phyloP scores from a whole-genome alignment of 2,888 invertebrate species.

The Drosophila pullipes region DNA sequence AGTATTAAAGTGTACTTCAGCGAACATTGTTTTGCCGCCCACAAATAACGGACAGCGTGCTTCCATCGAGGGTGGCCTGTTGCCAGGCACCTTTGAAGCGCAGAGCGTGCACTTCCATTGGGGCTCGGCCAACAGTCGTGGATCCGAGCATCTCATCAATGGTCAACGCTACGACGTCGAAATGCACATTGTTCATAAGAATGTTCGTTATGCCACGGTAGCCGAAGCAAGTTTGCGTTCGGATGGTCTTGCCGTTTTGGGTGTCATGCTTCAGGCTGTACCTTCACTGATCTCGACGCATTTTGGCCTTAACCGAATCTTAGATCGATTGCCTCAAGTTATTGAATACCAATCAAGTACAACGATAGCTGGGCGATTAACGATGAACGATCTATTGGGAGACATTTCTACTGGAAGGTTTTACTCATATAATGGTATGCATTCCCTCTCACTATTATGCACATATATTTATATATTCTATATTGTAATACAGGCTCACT shows the following conservation, averaged over 20 bases:
- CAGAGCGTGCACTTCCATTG: conserved; percentile 88
- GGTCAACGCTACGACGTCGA: conserved; percentile 87
- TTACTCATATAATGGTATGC: conserved; percentile 75
- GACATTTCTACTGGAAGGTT: conserved; percentile 65
- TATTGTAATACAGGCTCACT: conserved; percentile 87
- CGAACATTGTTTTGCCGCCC: conserved; percentile 54
- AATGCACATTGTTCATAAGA: conserved; percentile 89
- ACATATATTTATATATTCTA: background rate
- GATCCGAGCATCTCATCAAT: conserved; percentile 86
- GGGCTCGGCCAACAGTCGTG: conserved; percentile 88
- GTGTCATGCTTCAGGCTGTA: conserved; percentile 87
- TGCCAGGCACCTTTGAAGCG: conserved; percentile 67
- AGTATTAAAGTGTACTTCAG: conserved; percentile 18
- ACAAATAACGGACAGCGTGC: conserved; percentile 54
- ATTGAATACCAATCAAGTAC: conserved; percentile 49
- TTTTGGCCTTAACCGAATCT: conserved; percentile 62
- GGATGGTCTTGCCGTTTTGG: conserved; percentile 88
- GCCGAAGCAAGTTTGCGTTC: conserved; percentile 86
- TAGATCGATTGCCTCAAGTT: conserved; percentile 64
- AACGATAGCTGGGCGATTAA: conserved; percentile 50
- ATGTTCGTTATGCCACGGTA: conserved; percentile 86
- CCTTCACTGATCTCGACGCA: conserved; percentile 27
- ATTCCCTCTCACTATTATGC: background rate
- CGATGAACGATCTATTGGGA: conserved; percentile 67
- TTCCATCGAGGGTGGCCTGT: conserved; percentile 63